Evolutionary conservation across 2,797 vertebrate species (phyloP), one percentile per base, ranked within the genome.

Genomic region (Characodon lateralis): DNA sequence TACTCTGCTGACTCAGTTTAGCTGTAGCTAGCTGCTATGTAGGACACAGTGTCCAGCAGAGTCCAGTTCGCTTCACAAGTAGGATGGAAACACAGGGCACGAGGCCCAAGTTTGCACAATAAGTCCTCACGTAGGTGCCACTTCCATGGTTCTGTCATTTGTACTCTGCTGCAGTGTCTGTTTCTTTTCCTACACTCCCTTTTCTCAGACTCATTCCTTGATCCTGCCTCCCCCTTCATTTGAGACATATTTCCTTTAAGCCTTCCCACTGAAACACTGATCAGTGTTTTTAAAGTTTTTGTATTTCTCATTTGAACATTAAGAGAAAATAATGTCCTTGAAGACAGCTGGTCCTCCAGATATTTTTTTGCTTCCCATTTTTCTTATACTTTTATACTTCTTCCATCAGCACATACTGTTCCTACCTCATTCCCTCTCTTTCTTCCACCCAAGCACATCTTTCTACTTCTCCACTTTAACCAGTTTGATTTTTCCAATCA

Each of bases 11-110:
- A 77, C 66, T 82, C 53, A 76, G 66, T 58, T 43, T n/a, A 43
- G 61, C 69, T 85, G 59, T 28, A 55, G 71, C 58, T 65, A 41
- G 35, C 39, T 76, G 78, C 82, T 87, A 82, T 87, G 78, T 85
- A 82, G 90, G 89, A 78, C 88, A 85, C 79, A 69, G 75, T 82
- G 86, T 82, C 55, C 87, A 89, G 90, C 77, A 71, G 74, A 83
- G 85, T 81, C 55, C 87, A 89, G 90, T 93, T 91, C 87, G 87
- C 81, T 92, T 93, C 89, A 92, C 90, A 89, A 94, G 91, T 92
- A 89, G 90, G 87, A 72, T 92, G 88, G 85, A 92, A 94, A 95
- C 92, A 94, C 87, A 89, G 84, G 84, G 85, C 89, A 85, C 72
- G 39, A 84, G 85, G 85, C 89, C 87, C 63, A 82, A 0, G 87